Conservation (phyloP, 2,888 invertebrate genomes). For the Cheilosia variabilis region DNA sequence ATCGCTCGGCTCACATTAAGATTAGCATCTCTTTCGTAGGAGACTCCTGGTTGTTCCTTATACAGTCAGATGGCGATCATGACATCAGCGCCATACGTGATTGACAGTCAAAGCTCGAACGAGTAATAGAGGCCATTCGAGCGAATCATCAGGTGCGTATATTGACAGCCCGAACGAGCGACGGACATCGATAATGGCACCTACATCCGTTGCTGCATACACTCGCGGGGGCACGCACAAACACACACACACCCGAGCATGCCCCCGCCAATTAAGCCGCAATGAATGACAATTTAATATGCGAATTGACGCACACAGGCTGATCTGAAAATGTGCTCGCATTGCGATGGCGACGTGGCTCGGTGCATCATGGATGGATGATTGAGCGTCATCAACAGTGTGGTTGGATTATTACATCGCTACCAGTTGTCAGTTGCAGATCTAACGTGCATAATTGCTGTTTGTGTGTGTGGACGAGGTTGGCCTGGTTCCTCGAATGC, state of each 20-base stretch:
- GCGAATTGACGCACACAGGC: slow-evolving; percentile 42
- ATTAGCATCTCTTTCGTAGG: slow-evolving; percentile 17
- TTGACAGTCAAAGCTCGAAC: slow-evolving; percentile 28
- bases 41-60: not conserved
- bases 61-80: slow-evolving; percentile 1
- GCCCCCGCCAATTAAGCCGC: slow-evolving; percentile 33
- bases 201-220: slow-evolving; percentile 53
- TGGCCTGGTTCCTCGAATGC: slow-evolving; percentile 67
- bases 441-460: slow-evolving; percentile 54
- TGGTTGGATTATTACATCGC: slow-evolving; percentile 35
- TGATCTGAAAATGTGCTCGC: slow-evolving; percentile 38
- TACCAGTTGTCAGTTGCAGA: not conserved
- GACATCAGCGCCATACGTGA: slow-evolving; percentile 14
- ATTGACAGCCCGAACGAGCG: slow-evolving; percentile 35
- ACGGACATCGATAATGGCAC: slow-evolving; percentile 52
- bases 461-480: slow-evolving; percentile 19
- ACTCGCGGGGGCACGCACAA: not conserved
- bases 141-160: slow-evolving; percentile 42
- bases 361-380: slow-evolving; percentile 14
- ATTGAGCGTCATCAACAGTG: slow-evolving; percentile 58
- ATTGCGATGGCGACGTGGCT: not conserved
- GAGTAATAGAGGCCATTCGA: slow-evolving; percentile 23
- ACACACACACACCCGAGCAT: slow-evolving; percentile 2
- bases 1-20: slow-evolving; percentile 40
- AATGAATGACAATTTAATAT: slow-evolving; percentile 65